Conservation (phyloP, 35 echinoderm and acorn worm genomes). For the Lytechinus pictus region DNA sequence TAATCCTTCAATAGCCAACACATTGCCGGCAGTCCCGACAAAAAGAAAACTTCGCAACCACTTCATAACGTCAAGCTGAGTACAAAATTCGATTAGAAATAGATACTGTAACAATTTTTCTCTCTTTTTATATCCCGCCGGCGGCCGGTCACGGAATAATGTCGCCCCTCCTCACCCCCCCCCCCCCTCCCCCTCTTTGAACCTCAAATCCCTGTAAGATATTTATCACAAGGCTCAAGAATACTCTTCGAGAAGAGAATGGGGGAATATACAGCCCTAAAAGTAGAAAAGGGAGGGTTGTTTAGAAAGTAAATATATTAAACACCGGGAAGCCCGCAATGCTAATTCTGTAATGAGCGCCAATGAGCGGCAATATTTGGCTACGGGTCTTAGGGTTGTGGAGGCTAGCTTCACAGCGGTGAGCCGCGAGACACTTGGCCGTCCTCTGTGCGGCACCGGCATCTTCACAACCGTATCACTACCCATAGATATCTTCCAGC, state of each 20-base stretch:
- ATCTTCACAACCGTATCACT: conserved; percentile 43
- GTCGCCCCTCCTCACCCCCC: not conserved
- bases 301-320: conserved; percentile 79
- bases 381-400: not conserved
- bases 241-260: not conserved
- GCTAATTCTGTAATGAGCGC: conserved; percentile 51
- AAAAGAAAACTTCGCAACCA: conserved; percentile 32
- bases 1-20: conserved; percentile 43
- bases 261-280: not conserved
- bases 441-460: conserved; percentile 22
- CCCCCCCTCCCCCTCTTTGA: not conserved
- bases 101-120: conserved; percentile 55
- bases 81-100: conserved; percentile 57
- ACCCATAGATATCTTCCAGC: not conserved
- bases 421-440: not conserved
- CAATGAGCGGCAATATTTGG: conserved; percentile 41
- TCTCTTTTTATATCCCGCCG: conserved; percentile 24
- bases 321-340: conserved; percentile 62
- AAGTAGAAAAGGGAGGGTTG: not conserved
- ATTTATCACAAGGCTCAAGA: not conserved
- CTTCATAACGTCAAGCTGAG: conserved; percentile 51
- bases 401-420: conserved; percentile 29
- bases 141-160: not conserved
- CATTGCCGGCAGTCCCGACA: conserved; percentile 31
- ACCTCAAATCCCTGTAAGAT: not conserved